Base-by-base conservation (phyloP, 1,140 invertebrate species). In the Aphis gossypii region DNA sequence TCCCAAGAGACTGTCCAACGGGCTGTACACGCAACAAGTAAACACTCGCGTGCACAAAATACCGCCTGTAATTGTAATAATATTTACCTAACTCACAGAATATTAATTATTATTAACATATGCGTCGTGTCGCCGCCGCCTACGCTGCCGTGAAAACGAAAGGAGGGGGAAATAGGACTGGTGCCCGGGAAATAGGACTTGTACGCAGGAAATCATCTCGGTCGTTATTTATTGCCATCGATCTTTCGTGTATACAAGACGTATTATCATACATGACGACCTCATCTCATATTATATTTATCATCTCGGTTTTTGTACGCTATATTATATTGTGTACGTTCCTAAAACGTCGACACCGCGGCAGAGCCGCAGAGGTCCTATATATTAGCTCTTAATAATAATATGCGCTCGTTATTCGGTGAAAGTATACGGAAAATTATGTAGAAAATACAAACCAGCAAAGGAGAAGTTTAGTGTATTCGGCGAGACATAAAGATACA, bases 11-110 rank as follows among this genome's bases (percentile, higher is more conserved):
- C 96, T 93, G 25, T 93, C 96, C 94, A 97, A 97, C 95, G 96
- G 96, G n/a, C 95, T 96, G 35, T 97, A 96, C 95, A 97, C 96
- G 89, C 96, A 97, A 95, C 96, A 97, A 96, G 96, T 96, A 95
- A 95, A 88, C 30, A 51, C 84, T 21, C 44, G 25, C 0, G 14
- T 30, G 18, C 18, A n/a, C 14, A 76, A 76, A n/a, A 68, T 76
- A 76, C n/a, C 4, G 30, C 18, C 30, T 18, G 5, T 76, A 14
- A 14, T n/a, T 18, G 11, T n/a, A 76, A 68, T 68, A 68, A 76
- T 76, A 6, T 76, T 76, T 76, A n/a, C 60, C 60, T 76, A 76
- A 76, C 30, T 14, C 1, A 76, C 18, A n/a, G 60, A 76, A 76
- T 76, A 76, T 76, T n/a, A 76, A 18, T n/a, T n/a, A 76, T 60